phyloP scores from a whole-genome alignment of 23 tunicate genomes.

The Diplosoma virens region DNA sequence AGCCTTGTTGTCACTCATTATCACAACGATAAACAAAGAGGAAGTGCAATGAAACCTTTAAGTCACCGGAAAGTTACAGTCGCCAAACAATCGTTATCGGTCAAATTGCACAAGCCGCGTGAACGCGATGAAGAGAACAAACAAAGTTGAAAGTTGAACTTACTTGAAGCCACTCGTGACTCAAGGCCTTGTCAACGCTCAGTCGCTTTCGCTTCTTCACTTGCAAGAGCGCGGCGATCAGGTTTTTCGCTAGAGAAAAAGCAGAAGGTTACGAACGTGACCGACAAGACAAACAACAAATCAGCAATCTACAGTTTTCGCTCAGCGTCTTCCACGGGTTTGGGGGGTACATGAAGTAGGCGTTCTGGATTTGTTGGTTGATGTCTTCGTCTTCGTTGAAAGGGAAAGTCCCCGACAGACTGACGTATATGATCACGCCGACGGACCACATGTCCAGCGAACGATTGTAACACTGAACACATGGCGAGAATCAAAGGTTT shows the following conservation, averaged over 20 bases:
- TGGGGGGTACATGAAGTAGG: slow-evolving; percentile 98
- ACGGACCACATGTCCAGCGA: slow-evolving; percentile 99
- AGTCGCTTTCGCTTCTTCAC: slow-evolving; percentile 86
- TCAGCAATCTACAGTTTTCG: slow-evolving; percentile 51
- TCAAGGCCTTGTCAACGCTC: slow-evolving; percentile 89
- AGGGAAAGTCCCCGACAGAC: slow-evolving; percentile 99
- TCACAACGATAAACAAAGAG: too few relatives aligned
- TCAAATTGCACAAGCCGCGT: too few relatives aligned
- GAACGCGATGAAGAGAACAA: too few relatives aligned
- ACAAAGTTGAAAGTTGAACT: too few relatives aligned
- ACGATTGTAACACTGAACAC: slow-evolving; percentile 88
- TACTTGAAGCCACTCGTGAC: slow-evolving; percentile 96
- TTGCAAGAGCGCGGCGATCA: slow-evolving; percentile 83
- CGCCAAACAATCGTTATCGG: too few relatives aligned
- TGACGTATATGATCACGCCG: slow-evolving; percentile 98
- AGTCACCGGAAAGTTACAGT: too few relatives aligned
- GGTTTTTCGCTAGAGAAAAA: slow-evolving; percentile 69
- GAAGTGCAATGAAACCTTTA: too few relatives aligned
- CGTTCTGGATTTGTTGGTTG: slow-evolving; percentile 99
- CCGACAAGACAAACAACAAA: not conserved
- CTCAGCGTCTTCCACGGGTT: slow-evolving; percentile 84
- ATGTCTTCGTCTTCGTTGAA: slow-evolving; percentile 99
- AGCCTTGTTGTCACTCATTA: too few relatives aligned
- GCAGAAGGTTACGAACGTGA: not conserved
- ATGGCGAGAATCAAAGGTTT: too few relatives aligned